Conservation (phyloP, 2,797 vertebrate genomes). For the Pangasius djambal region DNA sequence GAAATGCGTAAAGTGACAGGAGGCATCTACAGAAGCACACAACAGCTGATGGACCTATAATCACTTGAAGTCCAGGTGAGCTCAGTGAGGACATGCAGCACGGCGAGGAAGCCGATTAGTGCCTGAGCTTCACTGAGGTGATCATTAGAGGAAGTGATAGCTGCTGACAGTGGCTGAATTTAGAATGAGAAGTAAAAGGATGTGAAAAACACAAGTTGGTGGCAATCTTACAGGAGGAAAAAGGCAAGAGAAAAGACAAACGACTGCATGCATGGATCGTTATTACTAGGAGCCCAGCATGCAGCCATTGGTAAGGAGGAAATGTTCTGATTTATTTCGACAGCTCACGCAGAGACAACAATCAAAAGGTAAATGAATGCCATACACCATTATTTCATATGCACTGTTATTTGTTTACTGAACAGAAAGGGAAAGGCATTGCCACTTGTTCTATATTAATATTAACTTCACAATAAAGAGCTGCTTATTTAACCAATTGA, state of each 20-base stretch:
- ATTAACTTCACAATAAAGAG: conserved; percentile 6
- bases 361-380: conserved; percentile 32
- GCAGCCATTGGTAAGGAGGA: conserved; percentile 2
- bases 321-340: conserved; percentile 37
- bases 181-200: conserved; percentile 36
- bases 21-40: neutral
- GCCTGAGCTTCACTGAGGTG: conserved; percentile 40
- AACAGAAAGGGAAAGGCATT: neutral
- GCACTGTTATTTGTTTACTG: conserved; percentile 17
- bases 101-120: conserved; percentile 45
- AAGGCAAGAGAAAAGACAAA: conserved; percentile 18
- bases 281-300: conserved; percentile 14
- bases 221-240: conserved; percentile 22
- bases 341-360: conserved; percentile 23
- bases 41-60: conserved; percentile 53
- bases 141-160: conserved; percentile 47
- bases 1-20: neutral
- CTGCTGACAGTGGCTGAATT: conserved; percentile 37
- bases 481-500: neutral
- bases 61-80: conserved; percentile 44
- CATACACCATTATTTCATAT: conserved; percentile 20
- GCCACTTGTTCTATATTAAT: neutral
- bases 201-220: conserved; percentile 25
- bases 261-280: conserved; percentile 8
- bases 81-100: conserved; percentile 28